These are phyloP conservation scores for Ips typographus DNA, from an alignment of 1,140 invertebrate species.

Conservation along the genomic window DNA sequence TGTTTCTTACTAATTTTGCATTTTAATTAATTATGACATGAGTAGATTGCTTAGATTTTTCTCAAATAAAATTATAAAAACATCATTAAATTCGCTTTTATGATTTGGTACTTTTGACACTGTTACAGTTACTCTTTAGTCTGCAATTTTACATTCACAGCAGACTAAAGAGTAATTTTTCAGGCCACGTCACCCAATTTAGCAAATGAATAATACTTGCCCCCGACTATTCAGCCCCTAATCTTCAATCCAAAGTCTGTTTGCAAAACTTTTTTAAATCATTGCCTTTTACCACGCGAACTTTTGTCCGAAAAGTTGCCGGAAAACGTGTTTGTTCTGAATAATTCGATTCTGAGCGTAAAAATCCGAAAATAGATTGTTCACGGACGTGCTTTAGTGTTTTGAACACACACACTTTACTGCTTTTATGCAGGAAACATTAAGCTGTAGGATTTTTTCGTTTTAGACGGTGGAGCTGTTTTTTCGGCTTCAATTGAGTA, in stretches of 20 bases:
- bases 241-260: slow-evolving; percentile 7
- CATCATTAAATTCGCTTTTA: too few species aligned
- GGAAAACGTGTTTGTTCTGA: slow-evolving; percentile 8
- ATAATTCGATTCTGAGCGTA: neutral
- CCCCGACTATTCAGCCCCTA: slow-evolving; percentile 7
- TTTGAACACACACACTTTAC: too few species aligned
- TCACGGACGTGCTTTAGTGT: too few species aligned
- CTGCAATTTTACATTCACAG: too few species aligned
- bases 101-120: neutral
- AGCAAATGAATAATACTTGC: slow-evolving; percentile 7
- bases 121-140: slow-evolving; percentile 1
- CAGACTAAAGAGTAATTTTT: neutral
- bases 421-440: too few species aligned
- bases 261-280: slow-evolving; percentile 15
- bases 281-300: slow-evolving; percentile 12
- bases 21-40: too few species aligned
- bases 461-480: too few species aligned
- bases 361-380: slow-evolving; percentile 15
- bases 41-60: too few species aligned
- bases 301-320: slow-evolving; percentile 3
- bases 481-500: too few species aligned
- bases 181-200: neutral
- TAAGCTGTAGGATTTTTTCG: too few species aligned
- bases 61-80: too few species aligned
- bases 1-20: too few species aligned